Percentiles rank a stretch among this genome's conserved stretches.
These are phyloP conservation scores for Vireo griseus DNA, from an alignment of 2,797 vertebrate species.

Conservation along the genomic window DNA sequence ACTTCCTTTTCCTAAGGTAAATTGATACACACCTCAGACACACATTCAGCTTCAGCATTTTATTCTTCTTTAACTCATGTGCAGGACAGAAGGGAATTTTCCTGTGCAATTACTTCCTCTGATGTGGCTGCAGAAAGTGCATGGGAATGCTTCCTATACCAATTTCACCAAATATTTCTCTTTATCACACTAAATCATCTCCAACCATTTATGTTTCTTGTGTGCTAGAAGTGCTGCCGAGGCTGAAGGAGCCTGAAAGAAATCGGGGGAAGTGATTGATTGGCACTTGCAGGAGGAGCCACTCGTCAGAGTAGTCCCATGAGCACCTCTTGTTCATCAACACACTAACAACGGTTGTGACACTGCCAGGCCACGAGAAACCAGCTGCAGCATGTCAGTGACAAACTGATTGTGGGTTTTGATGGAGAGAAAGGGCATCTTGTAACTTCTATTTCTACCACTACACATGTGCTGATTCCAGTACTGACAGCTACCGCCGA, in stretches of 20 bases:
- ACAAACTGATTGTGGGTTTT: not conserved
- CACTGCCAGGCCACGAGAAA: not conserved
- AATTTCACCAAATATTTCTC: not conserved
- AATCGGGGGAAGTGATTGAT: rapidly evolving
- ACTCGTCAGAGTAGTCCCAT: not conserved
- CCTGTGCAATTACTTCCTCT: rapidly evolving
- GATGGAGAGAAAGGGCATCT: not conserved
- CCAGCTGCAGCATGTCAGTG: not conserved
- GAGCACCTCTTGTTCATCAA: not conserved
- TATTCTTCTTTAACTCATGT: rapidly evolving
- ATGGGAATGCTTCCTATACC: not conserved
- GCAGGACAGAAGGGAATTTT: not conserved
- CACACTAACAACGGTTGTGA: not conserved
- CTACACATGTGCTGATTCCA: rapidly evolving
- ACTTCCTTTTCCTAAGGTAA: not conserved
- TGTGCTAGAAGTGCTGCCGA: not conserved
- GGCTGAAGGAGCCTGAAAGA: not conserved
- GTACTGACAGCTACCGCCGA: not conserved
- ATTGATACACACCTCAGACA: not conserved
- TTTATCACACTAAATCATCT: not conserved
- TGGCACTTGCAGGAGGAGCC: not conserved
- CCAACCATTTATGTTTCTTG: not conserved
- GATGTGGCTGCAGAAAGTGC: not conserved
- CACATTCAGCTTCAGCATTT: rapidly evolving
- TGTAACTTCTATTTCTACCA: not conserved